Conservation (phyloP, 1,140 invertebrate genomes). For the Ceratina japonica region DNA sequence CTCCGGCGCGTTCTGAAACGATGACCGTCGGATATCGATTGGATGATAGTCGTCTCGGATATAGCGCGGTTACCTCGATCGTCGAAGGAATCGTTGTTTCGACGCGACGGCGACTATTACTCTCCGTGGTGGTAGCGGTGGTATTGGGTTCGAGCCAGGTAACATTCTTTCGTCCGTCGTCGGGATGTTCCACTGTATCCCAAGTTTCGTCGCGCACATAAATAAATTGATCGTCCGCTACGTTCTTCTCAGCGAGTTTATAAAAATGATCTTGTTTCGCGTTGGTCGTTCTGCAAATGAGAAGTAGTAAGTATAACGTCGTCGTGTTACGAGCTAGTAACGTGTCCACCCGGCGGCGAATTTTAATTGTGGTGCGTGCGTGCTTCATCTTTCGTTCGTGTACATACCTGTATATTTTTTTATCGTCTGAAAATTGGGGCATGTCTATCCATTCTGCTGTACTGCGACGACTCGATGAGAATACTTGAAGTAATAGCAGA, state of each 20-base stretch:
- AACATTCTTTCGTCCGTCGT: not conserved
- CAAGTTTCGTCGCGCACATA: not conserved
- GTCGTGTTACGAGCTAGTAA: too few relatives aligned
- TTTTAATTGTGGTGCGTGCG: too few relatives aligned
- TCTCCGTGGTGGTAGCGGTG: not conserved
- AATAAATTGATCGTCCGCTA: constrained; percentile 8
- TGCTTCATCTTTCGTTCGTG: too few relatives aligned
- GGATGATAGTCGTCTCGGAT: too few relatives aligned
- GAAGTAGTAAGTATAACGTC: not conserved
- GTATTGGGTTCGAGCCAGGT: too few relatives aligned
- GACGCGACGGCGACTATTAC: not conserved
- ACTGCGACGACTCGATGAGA: constrained; percentile 21
- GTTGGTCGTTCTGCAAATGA: constrained; percentile 50
- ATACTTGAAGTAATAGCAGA: constrained; percentile 1
- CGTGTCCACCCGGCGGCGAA: too few relatives aligned
- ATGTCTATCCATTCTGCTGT: constrained; percentile 74
- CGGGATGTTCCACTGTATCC: not conserved
- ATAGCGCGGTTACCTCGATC: not conserved
- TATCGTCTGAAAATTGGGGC: constrained; percentile 73
- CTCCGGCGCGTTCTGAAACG: not conserved
- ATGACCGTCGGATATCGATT: not conserved
- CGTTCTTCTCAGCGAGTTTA: constrained; percentile 27
- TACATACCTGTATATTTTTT: constrained; percentile 68
- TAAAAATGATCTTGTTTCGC: constrained; percentile 40
- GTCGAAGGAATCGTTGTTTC: not conserved